These are phyloP conservation scores for Eristalis pertinax DNA, from an alignment of 2,888 invertebrate species.

Conservation along the genomic window DNA sequence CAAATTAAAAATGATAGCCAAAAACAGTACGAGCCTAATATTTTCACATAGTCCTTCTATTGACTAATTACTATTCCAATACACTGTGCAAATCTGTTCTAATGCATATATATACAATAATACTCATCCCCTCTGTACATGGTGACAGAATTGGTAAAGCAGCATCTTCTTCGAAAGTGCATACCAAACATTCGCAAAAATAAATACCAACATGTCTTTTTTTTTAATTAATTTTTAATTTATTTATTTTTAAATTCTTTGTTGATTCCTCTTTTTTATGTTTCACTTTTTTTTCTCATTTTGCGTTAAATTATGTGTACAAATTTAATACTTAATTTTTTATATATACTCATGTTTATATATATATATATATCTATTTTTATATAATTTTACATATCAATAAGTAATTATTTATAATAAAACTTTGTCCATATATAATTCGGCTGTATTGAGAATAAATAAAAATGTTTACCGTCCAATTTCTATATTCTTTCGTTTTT, in stretches of 20 bases:
- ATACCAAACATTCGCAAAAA: no score
- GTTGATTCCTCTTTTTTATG: constrained; percentile 18
- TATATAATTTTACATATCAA: constrained; percentile 56
- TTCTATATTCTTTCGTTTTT: neutral
- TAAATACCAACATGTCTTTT: neutral
- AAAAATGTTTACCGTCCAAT: constrained; percentile 7
- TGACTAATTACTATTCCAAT: no score
- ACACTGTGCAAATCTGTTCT: no score
- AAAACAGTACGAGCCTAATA: no score
- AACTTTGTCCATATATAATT: constrained; percentile 36
- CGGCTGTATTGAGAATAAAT: constrained; percentile 37
- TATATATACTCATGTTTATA: constrained; percentile 48
- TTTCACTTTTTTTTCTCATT: constrained; percentile 29
- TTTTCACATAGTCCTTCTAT: no score
- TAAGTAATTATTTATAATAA: constrained; percentile 61
- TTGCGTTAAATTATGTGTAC: constrained; percentile 62
- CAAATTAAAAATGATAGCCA: no score
- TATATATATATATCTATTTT: constrained; percentile 30
- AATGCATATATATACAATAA: no score
- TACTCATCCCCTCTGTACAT: no score
- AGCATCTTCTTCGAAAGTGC: no score
- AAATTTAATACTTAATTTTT: constrained; percentile 55
- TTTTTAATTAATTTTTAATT: constrained; percentile 49
- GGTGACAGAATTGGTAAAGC: no score
- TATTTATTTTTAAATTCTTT: constrained; percentile 56